phyloP scores from a whole-genome alignment of 2,113 vertebrate species.

The Brachyistius frenatus region DNA sequence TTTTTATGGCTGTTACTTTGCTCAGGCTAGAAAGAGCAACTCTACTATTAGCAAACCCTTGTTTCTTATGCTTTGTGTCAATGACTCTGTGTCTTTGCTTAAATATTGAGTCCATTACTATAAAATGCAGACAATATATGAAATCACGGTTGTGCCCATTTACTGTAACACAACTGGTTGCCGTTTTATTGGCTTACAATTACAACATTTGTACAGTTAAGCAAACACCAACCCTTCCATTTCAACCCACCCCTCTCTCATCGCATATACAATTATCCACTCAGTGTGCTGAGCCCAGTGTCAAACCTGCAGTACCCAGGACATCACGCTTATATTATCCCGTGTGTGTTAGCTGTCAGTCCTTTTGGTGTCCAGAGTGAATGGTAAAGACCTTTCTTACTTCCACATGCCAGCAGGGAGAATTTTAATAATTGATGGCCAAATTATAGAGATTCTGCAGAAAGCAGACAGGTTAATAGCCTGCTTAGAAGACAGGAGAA shows the following conservation, averaged over 20 bases:
- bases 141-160: slow-evolving; percentile 24
- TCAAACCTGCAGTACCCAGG: slow-evolving; percentile 55
- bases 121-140: background rate
- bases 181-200: slow-evolving; percentile 65
- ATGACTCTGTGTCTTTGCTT: background rate
- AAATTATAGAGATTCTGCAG: slow-evolving; percentile 79
- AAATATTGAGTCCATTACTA: slow-evolving; percentile 6
- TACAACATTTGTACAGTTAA: slow-evolving; percentile 75
- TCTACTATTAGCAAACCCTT: background rate
- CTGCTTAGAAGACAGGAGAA: slow-evolving; percentile 59
- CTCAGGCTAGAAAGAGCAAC: background rate
- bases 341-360: slow-evolving; percentile 38
- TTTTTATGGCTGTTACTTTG: background rate
- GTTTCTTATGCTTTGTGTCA: background rate
- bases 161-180: slow-evolving; percentile 58
- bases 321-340: slow-evolving; percentile 51
- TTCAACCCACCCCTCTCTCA: slow-evolving; percentile 57
- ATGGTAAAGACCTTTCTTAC: slow-evolving; percentile 39
- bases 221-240: slow-evolving; percentile 68
- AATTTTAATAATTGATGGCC: slow-evolving; percentile 78
- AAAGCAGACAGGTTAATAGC: slow-evolving; percentile 81
- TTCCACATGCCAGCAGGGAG: slow-evolving; percentile 50
- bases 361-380: slow-evolving; percentile 53
- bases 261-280: slow-evolving; percentile 78
- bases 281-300: slow-evolving; percentile 62